Conservation (phyloP, 2,797 vertebrate genomes). For the Sebastolobus alascanus region DNA sequence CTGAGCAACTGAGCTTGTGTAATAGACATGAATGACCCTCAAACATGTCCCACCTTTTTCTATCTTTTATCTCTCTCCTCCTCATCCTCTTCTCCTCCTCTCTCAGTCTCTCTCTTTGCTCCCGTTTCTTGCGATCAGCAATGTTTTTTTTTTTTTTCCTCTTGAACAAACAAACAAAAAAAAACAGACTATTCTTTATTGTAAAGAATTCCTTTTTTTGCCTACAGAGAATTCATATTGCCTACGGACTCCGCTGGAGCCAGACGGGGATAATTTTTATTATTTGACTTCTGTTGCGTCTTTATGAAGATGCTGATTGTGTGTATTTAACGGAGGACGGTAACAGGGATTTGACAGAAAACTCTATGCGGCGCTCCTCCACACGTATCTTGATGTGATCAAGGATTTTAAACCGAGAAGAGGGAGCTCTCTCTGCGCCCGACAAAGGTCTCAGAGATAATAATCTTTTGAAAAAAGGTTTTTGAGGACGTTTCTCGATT, state of each 20-base stretch:
- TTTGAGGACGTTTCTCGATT: constrained; percentile 90
- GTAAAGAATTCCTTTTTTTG: constrained; percentile 91
- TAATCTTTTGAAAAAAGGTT: constrained; percentile 84
- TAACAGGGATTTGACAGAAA: constrained; percentile 89
- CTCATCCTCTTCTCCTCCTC: constrained; percentile 55
- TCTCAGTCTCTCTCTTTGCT: constrained; percentile 54
- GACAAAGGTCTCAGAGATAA: constrained; percentile 86
- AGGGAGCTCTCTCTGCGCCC: constrained; percentile 87
- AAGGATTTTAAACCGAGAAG: constrained; percentile 79
- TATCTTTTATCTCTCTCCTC: constrained; percentile 53
- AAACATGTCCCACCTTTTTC: constrained; percentile 58
- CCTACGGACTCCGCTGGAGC: constrained; percentile 91
- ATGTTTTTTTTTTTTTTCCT: constrained; percentile 87
- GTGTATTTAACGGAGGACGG: constrained; percentile 92
- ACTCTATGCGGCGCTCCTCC: constrained; percentile 87
- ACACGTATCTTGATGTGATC: constrained; percentile 92
- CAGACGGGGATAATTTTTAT: constrained; percentile 85
- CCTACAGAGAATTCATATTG: constrained; percentile 91
- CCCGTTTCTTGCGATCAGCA: constrained; percentile 58
- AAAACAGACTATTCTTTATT: constrained; percentile 90
- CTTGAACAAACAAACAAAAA: constrained; percentile 79
- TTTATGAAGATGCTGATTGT: constrained; percentile 92
- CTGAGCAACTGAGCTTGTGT: constrained; percentile 94
- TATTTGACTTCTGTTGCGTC: constrained; percentile 85
- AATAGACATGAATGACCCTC: constrained; percentile 85